Conservation (phyloP, 2,797 vertebrate species). For the Denticeps clupeoides region DNA sequence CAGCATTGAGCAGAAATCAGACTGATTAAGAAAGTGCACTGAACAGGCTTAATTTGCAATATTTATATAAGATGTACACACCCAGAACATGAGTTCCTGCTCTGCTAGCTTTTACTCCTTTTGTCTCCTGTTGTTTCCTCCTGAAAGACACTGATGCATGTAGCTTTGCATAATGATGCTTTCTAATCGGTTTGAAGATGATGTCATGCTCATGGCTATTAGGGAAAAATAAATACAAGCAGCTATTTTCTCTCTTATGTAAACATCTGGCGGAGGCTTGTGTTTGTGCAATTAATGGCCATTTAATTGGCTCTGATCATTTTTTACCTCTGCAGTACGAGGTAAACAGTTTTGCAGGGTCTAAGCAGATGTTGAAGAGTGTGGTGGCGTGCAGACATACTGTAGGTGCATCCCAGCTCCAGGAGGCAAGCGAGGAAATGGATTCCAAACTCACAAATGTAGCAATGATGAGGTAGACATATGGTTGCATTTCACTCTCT, state of each 20-base stretch:
- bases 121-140: not conserved
- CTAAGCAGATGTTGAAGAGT: slow-evolving; percentile 86
- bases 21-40: too few relatives aligned
- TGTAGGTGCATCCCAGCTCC: slow-evolving; percentile 44
- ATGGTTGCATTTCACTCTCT: too few relatives aligned
- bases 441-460: too few relatives aligned
- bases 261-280: slow-evolving; percentile 93
- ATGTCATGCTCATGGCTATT: slow-evolving; percentile 44
- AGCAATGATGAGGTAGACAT: too few relatives aligned
- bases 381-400: slow-evolving; percentile 69
- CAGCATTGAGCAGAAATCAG: too few relatives aligned
- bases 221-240: slow-evolving; percentile 66
- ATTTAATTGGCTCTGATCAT: slow-evolving; percentile 98
- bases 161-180: not conserved
- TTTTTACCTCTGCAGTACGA: slow-evolving; percentile 86
- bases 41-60: too few relatives aligned
- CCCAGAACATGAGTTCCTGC: slow-evolving; percentile 25
- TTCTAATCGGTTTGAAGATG: slow-evolving; percentile 25
- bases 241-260: slow-evolving; percentile 81
- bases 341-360: slow-evolving; percentile 77
- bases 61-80: slow-evolving; percentile 18
- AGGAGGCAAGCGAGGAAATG: too few relatives aligned
- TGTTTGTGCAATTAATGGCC: slow-evolving; percentile 96
- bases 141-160: slow-evolving; percentile 3
- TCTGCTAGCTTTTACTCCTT: not conserved